A percentile compares a stretch with the other conserved stretches of the same genome.
Evolutionary conservation across 2,113 vertebrate genomes (phyloP).

Genomic region (Sorex fumeus): DNA sequence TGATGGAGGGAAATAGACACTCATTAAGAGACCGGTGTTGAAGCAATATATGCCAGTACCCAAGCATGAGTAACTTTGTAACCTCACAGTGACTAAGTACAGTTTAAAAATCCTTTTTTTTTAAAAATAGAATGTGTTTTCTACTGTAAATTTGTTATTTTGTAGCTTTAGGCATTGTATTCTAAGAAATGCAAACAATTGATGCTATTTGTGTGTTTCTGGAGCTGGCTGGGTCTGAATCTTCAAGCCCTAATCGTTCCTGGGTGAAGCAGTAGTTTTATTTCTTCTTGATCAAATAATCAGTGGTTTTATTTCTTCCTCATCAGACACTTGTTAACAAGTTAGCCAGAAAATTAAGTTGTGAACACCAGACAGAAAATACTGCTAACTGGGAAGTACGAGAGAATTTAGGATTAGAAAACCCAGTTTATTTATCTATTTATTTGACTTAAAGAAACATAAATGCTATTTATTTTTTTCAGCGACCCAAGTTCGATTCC

Average conservation of each 20-base stretch:
- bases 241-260: neutral
- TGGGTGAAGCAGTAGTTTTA: neutral
- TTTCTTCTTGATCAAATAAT: neutral
- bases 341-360: neutral
- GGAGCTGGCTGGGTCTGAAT: neutral
- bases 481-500: too few relatives aligned
- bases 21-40: too few relatives aligned
- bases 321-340: neutral
- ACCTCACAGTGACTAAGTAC: neutral
- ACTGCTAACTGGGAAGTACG: neutral
- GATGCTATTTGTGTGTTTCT: neutral
- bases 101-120: too few relatives aligned
- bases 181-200: neutral
- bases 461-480: too few relatives aligned
- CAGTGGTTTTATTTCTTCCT: neutral
- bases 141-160: neutral
- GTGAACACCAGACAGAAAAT: constrained; percentile 3
- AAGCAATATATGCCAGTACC: too few relatives aligned
- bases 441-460: too few relatives aligned
- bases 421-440: too few relatives aligned
- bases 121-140: neutral
- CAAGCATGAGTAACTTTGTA: neutral
- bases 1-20: too few relatives aligned
- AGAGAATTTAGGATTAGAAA: neutral
- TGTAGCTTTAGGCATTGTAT: neutral